Evolutionary conservation across 2,113 vertebrate species (phyloP), one percentile per base, ranked within the genome.

Genomic region (Diadophis punctatus): DNA sequence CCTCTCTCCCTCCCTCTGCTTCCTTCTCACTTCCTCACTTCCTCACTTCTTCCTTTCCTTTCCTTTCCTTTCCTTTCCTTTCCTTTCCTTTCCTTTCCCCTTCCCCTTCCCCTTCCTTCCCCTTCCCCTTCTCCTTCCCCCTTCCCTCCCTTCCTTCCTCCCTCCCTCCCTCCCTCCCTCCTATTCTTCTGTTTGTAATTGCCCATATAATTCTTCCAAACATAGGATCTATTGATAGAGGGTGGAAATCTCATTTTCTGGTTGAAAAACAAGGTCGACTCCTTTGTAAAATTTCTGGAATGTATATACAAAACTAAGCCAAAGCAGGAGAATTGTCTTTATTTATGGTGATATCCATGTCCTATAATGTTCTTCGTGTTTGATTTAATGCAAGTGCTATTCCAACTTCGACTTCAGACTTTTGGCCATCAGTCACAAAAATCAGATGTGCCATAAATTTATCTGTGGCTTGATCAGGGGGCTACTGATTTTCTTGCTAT

Each of bases 301-400:
- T 95, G 92, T 95, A 96, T 96, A 96, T 96, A 94, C 93, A 96
- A 94, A 94, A 90, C 80, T 93, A 87, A 95, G 87, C 20, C 39
- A 68, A 92, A 96, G 90, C 39, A 94, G 94, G 93, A 58, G 94
- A 95, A 91, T 60, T 80, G 91, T 80, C 51, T 20, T 95, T 92
- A 97, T 96, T 96, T 97, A 96, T 39, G 11, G 74, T 89, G 90
- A 94, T 95, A 94, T 93, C 94, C 49, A 27, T 92, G 93, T 96
- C 90, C 86, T 96, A 89, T 51, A 86, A 74, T 94, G 95, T 95
- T 96, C 95, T 96, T 96, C 93, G 91, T 90, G 39, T 94, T 90
- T 97, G 95, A 97, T 97, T 97, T 97, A 97, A 91, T 95, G 95
- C 93, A 94, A 90, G 90, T 43, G 55, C 68, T 95, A 49, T 92